Evolutionary conservation across 2,888 invertebrate species (phyloP).

Genomic region (Meganola albula): DNA sequence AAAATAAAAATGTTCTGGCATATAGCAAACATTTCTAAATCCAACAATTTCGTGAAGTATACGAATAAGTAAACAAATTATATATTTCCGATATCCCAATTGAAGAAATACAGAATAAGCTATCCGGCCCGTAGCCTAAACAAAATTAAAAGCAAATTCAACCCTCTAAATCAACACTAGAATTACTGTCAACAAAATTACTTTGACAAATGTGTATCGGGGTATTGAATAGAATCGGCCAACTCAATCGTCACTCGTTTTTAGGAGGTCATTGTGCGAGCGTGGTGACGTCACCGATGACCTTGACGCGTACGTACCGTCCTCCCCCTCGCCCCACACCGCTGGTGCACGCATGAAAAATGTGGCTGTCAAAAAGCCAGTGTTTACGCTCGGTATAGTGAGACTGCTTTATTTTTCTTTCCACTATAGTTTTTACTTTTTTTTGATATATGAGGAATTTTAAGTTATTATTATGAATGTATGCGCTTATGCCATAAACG

Average conservation of each 20-base stretch:
- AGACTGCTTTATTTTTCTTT: slow-evolving; percentile 11
- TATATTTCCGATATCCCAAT: too few species aligned
- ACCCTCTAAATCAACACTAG: slow-evolving; percentile 27
- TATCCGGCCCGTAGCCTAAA: too few species aligned
- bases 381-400: slow-evolving; percentile 21
- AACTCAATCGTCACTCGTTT: slow-evolving; percentile 47
- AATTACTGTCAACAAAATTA: slow-evolving; percentile 41
- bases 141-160: slow-evolving; percentile 26
- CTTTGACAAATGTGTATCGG: slow-evolving; percentile 45
- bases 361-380: slow-evolving; percentile 40
- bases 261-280: slow-evolving; percentile 69
- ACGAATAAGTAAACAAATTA: too few species aligned
- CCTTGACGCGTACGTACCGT: slow-evolving; percentile 63
- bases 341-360: slow-evolving; percentile 52
- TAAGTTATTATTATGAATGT: too few species aligned
- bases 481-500: too few species aligned
- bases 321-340: slow-evolving; percentile 24
- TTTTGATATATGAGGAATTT: too few species aligned
- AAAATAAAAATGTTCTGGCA: slow-evolving; percentile 2
- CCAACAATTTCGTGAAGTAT: too few species aligned
- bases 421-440: slow-evolving; percentile 6
- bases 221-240: slow-evolving; percentile 34
- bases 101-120: too few species aligned
- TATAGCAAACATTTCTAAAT: too few species aligned
- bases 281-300: slow-evolving; percentile 68